Conservation (phyloP, 2,113 vertebrate genomes). For the Carassius auratus region DNA sequence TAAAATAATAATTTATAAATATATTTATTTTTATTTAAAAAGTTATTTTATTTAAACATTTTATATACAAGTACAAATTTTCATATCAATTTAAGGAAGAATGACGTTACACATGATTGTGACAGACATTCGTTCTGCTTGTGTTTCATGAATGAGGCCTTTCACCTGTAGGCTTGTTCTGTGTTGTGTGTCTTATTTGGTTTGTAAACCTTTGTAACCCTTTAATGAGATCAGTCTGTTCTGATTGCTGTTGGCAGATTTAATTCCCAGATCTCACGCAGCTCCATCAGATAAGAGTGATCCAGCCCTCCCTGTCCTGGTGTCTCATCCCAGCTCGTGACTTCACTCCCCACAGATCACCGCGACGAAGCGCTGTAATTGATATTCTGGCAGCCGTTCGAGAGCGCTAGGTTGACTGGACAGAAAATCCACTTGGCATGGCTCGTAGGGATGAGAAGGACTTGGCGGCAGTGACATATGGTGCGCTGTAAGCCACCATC, state of each 20-base stretch:
- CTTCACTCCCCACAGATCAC: neutral
- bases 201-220: conserved; percentile 7
- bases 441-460: conserved; percentile 54
- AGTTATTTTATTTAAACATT: no score
- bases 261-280: neutral
- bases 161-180: neutral
- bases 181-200: neutral
- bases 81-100: neutral
- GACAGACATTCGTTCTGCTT: neutral
- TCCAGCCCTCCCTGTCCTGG: neutral
- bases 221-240: neutral
- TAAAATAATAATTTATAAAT: no score
- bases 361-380: conserved; percentile 41
- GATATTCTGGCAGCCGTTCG: conserved; percentile 62
- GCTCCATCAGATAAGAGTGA: conserved; percentile 24
- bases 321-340: neutral
- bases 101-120: neutral
- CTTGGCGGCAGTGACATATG: conserved; percentile 48
- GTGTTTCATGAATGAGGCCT: neutral
- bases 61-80: no score
- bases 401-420: conserved; percentile 46
- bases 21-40: no score
- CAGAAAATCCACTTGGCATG: conserved; percentile 54
- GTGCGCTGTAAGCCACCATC: conserved; percentile 44
- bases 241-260: conserved; percentile 21